phyloP scores from a whole-genome alignment of 2,888 invertebrate genomes.

The Lobophora halterata region DNA sequence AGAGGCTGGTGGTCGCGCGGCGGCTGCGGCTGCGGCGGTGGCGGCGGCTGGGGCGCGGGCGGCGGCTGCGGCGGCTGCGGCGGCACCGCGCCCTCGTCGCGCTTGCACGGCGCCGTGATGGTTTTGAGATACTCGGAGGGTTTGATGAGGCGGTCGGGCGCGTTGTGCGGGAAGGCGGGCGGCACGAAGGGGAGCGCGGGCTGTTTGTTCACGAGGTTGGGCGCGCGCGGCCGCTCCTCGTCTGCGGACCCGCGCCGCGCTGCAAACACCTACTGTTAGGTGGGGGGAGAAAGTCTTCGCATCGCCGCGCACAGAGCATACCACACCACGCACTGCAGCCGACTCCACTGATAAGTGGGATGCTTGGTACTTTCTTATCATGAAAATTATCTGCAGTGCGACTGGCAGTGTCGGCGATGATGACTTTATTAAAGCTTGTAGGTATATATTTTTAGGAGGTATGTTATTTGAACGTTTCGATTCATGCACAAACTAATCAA shows the following conservation, averaged over 20 bases:
- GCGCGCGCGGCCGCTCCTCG: constrained; percentile 78
- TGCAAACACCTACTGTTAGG: constrained; percentile 57
- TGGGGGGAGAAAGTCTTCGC: constrained; percentile 65
- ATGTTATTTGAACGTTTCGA: no score
- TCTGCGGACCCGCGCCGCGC: constrained; percentile 74
- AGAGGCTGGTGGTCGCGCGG: constrained; percentile 83
- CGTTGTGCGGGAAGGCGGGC: constrained; percentile 91
- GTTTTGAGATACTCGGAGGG: constrained; percentile 95
- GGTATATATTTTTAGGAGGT: no score
- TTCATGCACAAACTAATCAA: no score
- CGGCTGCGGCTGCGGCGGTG: constrained; percentile 60
- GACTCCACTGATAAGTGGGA: constrained; percentile 17
- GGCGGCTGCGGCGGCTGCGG: constrained; percentile 82
- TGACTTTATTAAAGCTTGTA: no score
- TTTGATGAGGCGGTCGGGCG: constrained; percentile 92
- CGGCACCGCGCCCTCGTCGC: constrained; percentile 78
- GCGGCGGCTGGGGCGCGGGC: constrained; percentile 63
- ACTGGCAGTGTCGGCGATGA: no score
- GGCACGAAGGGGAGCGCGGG: constrained; percentile 94
- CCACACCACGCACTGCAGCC: no score
- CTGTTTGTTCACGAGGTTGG: constrained; percentile 91
- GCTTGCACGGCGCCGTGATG: constrained; percentile 84
- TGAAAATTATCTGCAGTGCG: constrained; percentile 5
- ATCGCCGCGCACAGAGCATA: constrained; percentile 60
- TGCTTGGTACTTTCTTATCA: constrained; percentile 20